phyloP scores from a whole-genome alignment of 2,797 vertebrate genomes.

The Enteromius unitaeniatus region DNA sequence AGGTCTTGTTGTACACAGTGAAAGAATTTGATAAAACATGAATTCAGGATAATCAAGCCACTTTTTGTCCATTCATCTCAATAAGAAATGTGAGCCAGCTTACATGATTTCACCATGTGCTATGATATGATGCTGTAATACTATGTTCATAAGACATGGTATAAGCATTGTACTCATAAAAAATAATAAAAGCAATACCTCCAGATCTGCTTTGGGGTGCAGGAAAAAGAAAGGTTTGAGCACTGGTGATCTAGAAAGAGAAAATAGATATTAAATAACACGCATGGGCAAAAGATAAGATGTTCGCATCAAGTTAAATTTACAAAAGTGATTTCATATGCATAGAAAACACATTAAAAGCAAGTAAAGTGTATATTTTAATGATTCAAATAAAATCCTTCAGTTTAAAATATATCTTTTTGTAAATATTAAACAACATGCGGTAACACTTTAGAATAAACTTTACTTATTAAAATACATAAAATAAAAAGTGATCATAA shows the following conservation, averaged over 20 bases:
- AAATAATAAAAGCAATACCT: conserved; percentile 70
- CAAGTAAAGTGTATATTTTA: neutral
- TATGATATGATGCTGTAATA: neutral
- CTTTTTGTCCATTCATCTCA: conserved; percentile 3
- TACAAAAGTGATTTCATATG: neutral
- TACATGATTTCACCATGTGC: neutral
- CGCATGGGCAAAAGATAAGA: neutral
- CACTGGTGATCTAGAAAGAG: conserved; percentile 80
- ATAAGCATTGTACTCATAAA: neutral
- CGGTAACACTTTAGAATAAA: neutral
- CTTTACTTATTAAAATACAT: neutral
- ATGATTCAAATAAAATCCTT: neutral
- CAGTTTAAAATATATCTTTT: neutral
- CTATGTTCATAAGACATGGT: neutral
- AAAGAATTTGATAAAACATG: neutral
- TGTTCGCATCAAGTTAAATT: neutral
- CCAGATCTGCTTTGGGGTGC: conserved; percentile 80
- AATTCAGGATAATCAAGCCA: neutral
- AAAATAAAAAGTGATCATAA: neutral
- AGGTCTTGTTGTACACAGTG: neutral
- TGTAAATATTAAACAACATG: neutral
- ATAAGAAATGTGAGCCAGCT: neutral
- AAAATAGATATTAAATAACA: neutral
- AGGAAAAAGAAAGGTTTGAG: conserved; percentile 89
- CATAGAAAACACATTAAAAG: neutral